Evolutionary conservation across 2,113 vertebrate genomes (phyloP).

Genomic region (Climacteris rufus): DNA sequence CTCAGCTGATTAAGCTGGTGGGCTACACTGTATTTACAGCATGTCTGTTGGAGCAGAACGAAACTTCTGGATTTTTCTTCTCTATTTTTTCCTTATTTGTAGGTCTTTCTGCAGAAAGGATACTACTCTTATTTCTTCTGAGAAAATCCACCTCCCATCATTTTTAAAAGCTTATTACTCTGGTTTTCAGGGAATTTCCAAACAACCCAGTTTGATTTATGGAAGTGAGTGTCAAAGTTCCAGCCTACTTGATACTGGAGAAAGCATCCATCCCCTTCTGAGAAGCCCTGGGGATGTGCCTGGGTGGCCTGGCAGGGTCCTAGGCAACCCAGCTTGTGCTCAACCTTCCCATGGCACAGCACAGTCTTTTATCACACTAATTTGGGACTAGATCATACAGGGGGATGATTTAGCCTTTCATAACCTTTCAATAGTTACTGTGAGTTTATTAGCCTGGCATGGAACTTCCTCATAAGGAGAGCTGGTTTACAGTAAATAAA

Average conservation of each 20-base stretch:
- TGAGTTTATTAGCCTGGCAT: background rate
- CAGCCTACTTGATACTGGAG: background rate
- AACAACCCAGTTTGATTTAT: background rate
- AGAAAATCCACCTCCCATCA: background rate
- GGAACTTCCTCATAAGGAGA: background rate
- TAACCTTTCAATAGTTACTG: background rate
- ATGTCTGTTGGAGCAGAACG: accelerated
- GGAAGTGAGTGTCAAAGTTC: background rate
- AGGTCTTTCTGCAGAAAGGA: background rate
- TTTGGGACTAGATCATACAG: background rate
- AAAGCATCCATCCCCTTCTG: background rate
- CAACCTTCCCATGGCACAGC: background rate
- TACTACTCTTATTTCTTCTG: background rate
- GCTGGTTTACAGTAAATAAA: background rate
- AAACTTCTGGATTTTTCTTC: background rate
- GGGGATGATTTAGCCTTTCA: background rate
- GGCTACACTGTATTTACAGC: background rate
- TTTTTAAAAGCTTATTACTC: background rate
- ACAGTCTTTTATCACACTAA: background rate
- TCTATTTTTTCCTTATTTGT: background rate
- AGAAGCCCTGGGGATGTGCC: background rate
- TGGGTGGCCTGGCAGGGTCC: background rate
- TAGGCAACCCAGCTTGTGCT: background rate
- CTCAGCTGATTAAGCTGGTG: background rate
- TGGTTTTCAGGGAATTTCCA: background rate